These are phyloP conservation scores for Callyntrura guangdongensis DNA, from an alignment of 2,888 invertebrate genomes.

Conservation along the genomic window DNA sequence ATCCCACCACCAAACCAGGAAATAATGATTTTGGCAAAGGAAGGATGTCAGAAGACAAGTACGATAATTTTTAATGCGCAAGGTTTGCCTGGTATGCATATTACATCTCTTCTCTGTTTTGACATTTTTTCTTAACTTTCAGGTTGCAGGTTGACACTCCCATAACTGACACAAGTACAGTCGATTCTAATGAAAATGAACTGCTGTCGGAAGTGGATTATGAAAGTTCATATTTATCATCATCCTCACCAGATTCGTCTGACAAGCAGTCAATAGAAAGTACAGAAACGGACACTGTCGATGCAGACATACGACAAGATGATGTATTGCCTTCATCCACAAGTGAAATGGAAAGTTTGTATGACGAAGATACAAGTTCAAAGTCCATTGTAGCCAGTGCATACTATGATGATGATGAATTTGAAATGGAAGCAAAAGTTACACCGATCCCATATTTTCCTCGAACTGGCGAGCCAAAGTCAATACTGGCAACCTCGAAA, in stretches of 20 bases:
- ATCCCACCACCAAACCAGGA: background rate
- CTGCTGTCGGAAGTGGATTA: background rate
- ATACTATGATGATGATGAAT: constrained; percentile 23
- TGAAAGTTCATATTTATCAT: background rate
- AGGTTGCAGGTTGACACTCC: background rate
- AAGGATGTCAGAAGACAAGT: constrained; percentile 15
- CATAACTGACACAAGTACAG: background rate
- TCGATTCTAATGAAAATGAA: constrained; percentile 9
- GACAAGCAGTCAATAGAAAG: constrained; percentile 28
- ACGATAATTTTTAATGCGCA: background rate
- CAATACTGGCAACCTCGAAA: background rate
- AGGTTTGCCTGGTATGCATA: background rate
- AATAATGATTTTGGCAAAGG: background rate
- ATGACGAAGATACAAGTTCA: constrained; percentile 29
- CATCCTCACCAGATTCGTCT: background rate
- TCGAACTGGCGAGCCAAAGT: constrained; percentile 13
- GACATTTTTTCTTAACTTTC: background rate
- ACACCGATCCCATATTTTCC: background rate
- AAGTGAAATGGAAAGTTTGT: constrained; percentile 21
- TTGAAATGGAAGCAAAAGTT: background rate
- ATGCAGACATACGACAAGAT: background rate
- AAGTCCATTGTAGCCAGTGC: background rate
- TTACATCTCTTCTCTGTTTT: background rate
- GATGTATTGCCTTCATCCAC: background rate
- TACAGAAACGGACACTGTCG: background rate